A percentile compares a stretch with the other conserved stretches of the same genome.
phyloP scores from a whole-genome alignment of 2,113 vertebrate genomes.

The Apteryx owenii region DNA sequence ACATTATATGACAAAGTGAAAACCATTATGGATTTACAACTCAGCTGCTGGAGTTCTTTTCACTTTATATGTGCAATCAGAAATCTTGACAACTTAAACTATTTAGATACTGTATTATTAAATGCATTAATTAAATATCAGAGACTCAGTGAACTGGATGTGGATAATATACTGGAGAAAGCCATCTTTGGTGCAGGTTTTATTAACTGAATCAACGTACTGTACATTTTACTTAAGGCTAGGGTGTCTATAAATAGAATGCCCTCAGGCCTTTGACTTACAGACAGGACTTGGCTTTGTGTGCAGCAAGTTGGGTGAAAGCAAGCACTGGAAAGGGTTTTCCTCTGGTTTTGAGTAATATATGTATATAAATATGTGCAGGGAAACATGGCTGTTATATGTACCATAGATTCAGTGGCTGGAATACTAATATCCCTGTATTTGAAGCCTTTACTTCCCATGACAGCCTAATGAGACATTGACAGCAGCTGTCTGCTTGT shows the following conservation, averaged over 20 bases:
- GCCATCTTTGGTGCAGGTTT: background rate
- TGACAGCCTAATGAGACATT: conserved; percentile 38
- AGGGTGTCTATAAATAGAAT: conserved; percentile 17
- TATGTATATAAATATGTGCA: background rate
- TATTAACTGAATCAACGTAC: background rate
- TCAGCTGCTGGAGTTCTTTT: background rate
- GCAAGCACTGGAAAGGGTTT: background rate
- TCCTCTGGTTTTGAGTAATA: background rate
- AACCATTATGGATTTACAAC: background rate
- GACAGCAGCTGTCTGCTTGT: conserved; percentile 18
- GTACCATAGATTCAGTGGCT: background rate
- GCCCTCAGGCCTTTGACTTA: background rate
- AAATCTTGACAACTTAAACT: background rate
- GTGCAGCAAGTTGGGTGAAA: background rate
- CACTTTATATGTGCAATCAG: background rate
- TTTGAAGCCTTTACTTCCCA: background rate
- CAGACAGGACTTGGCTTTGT: background rate
- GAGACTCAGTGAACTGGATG: background rate
- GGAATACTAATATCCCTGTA: background rate
- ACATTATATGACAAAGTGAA: background rate
- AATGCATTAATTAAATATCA: background rate
- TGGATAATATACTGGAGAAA: background rate
- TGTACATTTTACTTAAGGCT: conserved; percentile 23
- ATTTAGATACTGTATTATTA: background rate
- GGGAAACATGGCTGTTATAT: background rate